Base-by-base conservation (phyloP, 2,888 invertebrate species). In the Agelastica alni region DNA sequence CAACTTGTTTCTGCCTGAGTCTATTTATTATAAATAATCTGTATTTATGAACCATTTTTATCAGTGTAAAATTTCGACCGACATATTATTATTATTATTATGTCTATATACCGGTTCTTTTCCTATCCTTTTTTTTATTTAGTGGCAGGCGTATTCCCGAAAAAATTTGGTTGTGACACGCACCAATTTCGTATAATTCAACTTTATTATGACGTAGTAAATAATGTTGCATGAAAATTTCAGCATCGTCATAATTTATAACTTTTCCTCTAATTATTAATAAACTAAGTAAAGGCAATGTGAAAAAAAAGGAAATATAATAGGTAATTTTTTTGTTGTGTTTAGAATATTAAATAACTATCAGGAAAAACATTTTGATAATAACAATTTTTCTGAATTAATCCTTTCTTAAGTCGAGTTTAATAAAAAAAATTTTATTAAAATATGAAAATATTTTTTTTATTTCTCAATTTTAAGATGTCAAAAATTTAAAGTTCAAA, bases 161-260 rank as follows among this genome's bases (percentile, higher is more conserved):
- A 22, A 46, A 32, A 46, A 34, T 36, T 34, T 5, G 34, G 10
- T n/a, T 16, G 36, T 34, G 34, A 34, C 45, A 34, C 32, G 39
- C 32, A 51, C 51, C 43, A 43, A 51, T 51, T 36, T 37, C 18
- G 18, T 44, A 44, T 36, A 37, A 44, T 51, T 30, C 34, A 51
- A 30, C 28, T 28, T 28, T 37, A 51, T 51, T 30, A 44, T 22
- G 44, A 44, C 36, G 16, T 34, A 13, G 34, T 46, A 36, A 46
- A 46, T 46, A 36, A 46, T 22, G 45, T 46, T 22, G 34, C 34
- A 36, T 36, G 45, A 26, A 36, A 46, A 22, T 46, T 34, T 46
- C n/a, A 45, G 10, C 10, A 26, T 22, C 45, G 26, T 34, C 10
- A 20, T 46, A 34, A 46, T 17, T 46, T 46, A 46, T 26, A 20